A percentile compares a stretch with the other conserved stretches of the same genome.
These are phyloP conservation scores for Atractosteus spatula DNA, from an alignment of 2,113 vertebrate genomes.

Conservation along the genomic window DNA sequence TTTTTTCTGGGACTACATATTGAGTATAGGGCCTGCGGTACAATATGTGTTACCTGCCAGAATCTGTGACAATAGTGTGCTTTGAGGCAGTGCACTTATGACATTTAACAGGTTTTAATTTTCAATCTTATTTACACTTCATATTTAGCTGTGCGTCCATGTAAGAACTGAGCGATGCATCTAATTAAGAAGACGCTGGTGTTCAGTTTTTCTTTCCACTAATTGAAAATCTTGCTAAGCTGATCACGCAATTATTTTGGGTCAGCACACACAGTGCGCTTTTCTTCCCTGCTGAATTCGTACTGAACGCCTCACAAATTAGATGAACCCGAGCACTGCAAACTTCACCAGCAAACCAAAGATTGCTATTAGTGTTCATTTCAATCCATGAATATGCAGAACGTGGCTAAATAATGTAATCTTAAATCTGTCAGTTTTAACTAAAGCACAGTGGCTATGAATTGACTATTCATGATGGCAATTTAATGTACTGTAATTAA, in stretches of 20 bases:
- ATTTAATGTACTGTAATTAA: conserved; percentile 27
- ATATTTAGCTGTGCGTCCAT: no score
- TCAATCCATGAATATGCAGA: conserved; percentile 3
- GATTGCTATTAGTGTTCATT: neutral
- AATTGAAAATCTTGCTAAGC: neutral
- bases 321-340: neutral
- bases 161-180: no score
- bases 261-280: neutral
- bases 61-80: no score
- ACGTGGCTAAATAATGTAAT: neutral
- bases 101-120: no score
- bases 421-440: conserved; percentile 9
- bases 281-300: neutral
- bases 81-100: no score
- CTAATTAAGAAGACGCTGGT: no score
- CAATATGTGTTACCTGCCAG: no score
- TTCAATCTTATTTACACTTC: no score
- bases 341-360: neutral
- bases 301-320: neutral
- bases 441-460: conserved; percentile 13
- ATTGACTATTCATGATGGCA: conserved; percentile 19
- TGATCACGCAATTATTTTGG: neutral
- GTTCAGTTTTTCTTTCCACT: neutral
- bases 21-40: no score
- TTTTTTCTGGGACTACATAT: no score